phyloP scores from a whole-genome alignment of 2,888 invertebrate species.

The Homarus gammarus region DNA sequence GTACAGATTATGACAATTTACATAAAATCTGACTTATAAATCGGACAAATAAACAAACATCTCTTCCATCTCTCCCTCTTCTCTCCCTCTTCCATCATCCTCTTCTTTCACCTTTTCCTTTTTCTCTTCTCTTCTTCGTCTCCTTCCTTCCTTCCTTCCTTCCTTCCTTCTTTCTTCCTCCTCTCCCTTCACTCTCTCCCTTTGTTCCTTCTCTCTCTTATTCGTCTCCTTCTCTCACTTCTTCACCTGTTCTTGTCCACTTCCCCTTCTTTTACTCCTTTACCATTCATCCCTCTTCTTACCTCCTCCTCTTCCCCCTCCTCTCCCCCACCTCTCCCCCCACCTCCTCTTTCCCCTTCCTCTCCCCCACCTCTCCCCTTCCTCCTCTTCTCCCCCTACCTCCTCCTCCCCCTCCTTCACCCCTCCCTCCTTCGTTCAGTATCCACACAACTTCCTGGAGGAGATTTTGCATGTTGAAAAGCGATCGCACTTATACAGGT shows the following conservation, averaged over 20 bases:
- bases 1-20: no score
- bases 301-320: background rate
- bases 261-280: background rate
- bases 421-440: background rate
- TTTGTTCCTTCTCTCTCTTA: background rate
- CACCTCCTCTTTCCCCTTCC: background rate
- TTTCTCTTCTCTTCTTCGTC: background rate
- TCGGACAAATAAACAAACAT: no score
- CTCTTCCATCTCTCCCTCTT: background rate
- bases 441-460: background rate
- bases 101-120: background rate
- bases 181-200: background rate
- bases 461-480: background rate
- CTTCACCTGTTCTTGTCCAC: no score
- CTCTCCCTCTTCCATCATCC: background rate
- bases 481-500: background rate
- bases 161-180: background rate
- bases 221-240: background rate
- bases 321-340: background rate
- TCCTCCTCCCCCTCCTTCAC: background rate
- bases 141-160: background rate
- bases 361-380: background rate
- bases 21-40: no score
- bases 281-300: background rate
- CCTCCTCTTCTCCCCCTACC: background rate